Percentiles rank a stretch among this genome's conserved stretches.
phyloP scores from a whole-genome alignment of 2,888 invertebrate species.

The Sphaeridia pumilis region DNA sequence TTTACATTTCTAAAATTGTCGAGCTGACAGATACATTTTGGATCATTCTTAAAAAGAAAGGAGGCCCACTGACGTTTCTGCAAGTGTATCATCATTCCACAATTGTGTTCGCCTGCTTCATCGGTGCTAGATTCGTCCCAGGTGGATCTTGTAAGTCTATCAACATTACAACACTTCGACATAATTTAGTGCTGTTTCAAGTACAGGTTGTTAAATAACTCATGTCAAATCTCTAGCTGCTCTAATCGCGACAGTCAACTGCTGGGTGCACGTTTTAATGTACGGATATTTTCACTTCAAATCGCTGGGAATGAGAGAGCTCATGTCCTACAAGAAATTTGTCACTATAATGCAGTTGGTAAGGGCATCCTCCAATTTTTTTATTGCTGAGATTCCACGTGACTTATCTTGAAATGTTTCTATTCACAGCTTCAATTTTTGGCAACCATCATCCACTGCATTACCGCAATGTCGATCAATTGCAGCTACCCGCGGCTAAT shows the following conservation, averaged over 20 bases:
- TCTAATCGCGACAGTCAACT: constrained; percentile 34
- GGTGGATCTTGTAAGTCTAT: constrained; percentile 31
- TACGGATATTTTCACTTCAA: constrained; percentile 34
- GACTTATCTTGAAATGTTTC: background rate
- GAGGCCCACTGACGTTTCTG: constrained; percentile 32
- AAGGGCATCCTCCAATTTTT: constrained; percentile 4
- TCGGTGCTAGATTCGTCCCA: constrained; percentile 34
- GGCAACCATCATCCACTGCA: constrained; percentile 32
- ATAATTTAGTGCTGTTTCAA: background rate
- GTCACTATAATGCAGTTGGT: constrained; percentile 36
- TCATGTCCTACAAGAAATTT: constrained; percentile 30
- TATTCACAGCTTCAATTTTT: constrained; percentile 31
- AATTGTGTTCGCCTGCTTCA: constrained; percentile 34
- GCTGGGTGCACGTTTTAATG: constrained; percentile 36
- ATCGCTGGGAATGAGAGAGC: constrained; percentile 23
- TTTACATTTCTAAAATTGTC: constrained; percentile 33
- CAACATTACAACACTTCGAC: background rate
- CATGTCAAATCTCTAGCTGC: constrained; percentile 22
- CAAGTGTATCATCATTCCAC: constrained; percentile 36
- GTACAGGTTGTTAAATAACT: background rate
- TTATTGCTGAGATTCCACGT: background rate
- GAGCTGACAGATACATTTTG: constrained; percentile 33
- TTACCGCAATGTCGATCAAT: constrained; percentile 20
- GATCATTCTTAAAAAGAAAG: constrained; percentile 32
- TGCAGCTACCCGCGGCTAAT: constrained; percentile 33